Base-by-base conservation (phyloP, 2,888 invertebrate genomes). In the Xylota sylvarum region DNA sequence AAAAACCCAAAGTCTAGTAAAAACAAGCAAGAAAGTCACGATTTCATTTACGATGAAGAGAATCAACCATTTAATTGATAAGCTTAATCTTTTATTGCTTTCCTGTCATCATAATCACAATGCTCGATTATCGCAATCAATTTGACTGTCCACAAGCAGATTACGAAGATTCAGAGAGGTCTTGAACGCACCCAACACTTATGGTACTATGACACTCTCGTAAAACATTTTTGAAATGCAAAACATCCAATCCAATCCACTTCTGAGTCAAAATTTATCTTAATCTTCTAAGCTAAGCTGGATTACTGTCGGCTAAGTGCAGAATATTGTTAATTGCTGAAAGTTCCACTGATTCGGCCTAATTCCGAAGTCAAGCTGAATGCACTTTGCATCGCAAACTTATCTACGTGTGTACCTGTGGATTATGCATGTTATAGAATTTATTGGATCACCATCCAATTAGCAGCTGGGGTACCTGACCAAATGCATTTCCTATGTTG, bases 401-500 rank as follows among this genome's bases (percentile, higher is more conserved):
- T 14, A 40, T 3, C 48, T 30, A 43, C n/a, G n/a, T n/a, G n/a
- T 76, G 46, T 7, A 60, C 12, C 50, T 40, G 27, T 27, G 27
- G 46, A 48, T 69, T 81, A 56, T 35, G 6, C 14, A 1, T 43
- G 43, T 32, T 4, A 32, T 43, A 80, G 40, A 69, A 69, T 64
- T 76, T 70, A 76, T 81, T 64, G 56, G 30, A 55, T 55, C 46
- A 37, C 17, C 17, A 32, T 27, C 12, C 27, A 74, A 37, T 55
- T 37, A 62, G 55, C 9, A 35, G 27, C 9, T 17, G 19, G 50
- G 9, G 40, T 65, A 55, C 17, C 17, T 30, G 17, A 14, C 48
- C 30, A 69, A 81, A 81, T 81, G 81, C 55, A 76, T 62, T 76
- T 76, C 76, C 76, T 76, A 62, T 81, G 76, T 70, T 76, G 69